These are phyloP conservation scores for Aleiodes leptofemur DNA, from an alignment of 2,888 invertebrate genomes.

Conservation along the genomic window DNA sequence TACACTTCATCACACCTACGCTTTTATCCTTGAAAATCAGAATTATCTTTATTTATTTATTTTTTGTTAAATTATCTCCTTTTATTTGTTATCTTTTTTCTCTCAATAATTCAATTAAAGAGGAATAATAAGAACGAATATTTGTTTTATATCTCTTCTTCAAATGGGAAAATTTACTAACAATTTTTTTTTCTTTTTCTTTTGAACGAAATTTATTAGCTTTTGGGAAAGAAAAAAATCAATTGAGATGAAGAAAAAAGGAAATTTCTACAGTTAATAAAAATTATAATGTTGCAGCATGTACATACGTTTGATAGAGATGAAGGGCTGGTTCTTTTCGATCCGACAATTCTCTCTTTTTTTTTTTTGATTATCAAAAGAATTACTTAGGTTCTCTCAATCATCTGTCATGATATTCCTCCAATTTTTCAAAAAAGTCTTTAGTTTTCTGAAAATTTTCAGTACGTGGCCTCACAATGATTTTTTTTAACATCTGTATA, in stretches of 20 bases:
- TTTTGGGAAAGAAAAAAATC: constrained; percentile 33
- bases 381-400: constrained; percentile 5
- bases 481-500: constrained; percentile 54
- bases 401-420: constrained; percentile 38
- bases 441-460: neutral
- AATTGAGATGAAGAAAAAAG: constrained; percentile 13
- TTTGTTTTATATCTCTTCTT: neutral
- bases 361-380: constrained; percentile 39
- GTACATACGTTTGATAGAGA: constrained; percentile 59
- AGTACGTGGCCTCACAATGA: constrained; percentile 34
- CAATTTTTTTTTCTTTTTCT: constrained; percentile 23
- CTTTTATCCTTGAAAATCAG: constrained; percentile 63
- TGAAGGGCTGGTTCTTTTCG: constrained; percentile 59
- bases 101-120: neutral
- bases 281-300: constrained; percentile 72
- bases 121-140: neutral
- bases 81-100: constrained; percentile 27
- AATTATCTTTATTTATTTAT: constrained; percentile 17
- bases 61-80: constrained; percentile 31
- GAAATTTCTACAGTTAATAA: constrained; percentile 40
- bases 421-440: constrained; percentile 26
- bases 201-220: constrained; percentile 32
- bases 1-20: constrained; percentile 74
- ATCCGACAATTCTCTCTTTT: constrained; percentile 57
- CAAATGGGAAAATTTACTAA: constrained; percentile 17